phyloP scores from a whole-genome alignment of 2,113 vertebrate species.

The Helogale parvula region DNA sequence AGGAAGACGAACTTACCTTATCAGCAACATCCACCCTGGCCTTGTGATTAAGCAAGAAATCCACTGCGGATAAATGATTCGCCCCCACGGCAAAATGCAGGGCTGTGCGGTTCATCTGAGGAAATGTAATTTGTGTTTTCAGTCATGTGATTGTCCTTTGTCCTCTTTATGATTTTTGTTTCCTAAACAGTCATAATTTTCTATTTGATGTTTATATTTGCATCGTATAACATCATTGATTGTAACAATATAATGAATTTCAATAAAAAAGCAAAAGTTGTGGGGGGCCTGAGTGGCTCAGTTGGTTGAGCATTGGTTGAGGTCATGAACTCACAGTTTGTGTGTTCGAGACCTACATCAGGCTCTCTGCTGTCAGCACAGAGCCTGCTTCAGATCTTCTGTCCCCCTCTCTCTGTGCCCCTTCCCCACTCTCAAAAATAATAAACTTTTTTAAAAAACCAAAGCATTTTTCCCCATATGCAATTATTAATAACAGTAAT shows the following conservation, averaged over 20 bases:
- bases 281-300: neutral
- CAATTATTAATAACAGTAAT: neutral
- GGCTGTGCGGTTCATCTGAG: conserved; percentile 90
- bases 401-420: neutral
- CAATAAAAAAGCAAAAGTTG: neutral
- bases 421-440: neutral
- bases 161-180: neutral
- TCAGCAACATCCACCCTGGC: conserved; percentile 92
- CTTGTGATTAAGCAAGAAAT: conserved; percentile 91
- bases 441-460: neutral
- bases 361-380: neutral
- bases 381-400: neutral
- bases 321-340: neutral
- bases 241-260: neutral
- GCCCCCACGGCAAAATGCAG: conserved; percentile 93
- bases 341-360: neutral
- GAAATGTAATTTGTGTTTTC: conserved; percentile 39
- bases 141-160: neutral
- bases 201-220: neutral
- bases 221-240: neutral
- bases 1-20: conserved; percentile 86
- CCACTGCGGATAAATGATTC: conserved; percentile 85
- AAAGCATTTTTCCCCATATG: neutral
- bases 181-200: neutral
- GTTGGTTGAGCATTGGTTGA: neutral